A percentile compares a stretch with the other conserved stretches of the same genome.
Conservation (phyloP, 2,888 invertebrate genomes). For the Pomacea canaliculata region DNA sequence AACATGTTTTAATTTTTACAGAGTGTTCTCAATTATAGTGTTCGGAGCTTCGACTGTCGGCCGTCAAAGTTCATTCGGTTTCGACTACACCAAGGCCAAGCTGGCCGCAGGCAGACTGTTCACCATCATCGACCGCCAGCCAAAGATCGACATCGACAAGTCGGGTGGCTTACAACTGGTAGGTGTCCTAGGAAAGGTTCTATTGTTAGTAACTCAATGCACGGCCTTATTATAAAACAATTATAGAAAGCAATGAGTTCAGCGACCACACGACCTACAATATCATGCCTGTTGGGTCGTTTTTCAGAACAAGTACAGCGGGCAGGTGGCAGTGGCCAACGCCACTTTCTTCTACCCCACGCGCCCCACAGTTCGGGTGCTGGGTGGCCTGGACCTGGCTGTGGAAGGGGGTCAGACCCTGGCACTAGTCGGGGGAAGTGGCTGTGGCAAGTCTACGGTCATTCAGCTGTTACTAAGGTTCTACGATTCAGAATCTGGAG, state of each 20-base stretch:
- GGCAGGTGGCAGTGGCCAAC: not conserved
- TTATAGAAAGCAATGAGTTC: not conserved
- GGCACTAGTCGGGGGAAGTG: conserved; percentile 67
- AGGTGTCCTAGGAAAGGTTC: conserved; percentile 6
- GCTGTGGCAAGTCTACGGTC: conserved; percentile 68
- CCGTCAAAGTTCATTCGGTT: conserved; percentile 42
- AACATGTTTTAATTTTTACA: conserved; percentile 26
- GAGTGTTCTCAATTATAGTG: conserved; percentile 55
- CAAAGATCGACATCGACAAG: conserved; percentile 49
- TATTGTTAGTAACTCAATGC: not conserved
- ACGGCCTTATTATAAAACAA: too few relatives aligned
- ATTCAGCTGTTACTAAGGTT: conserved; percentile 67
- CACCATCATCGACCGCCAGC: conserved; percentile 50
- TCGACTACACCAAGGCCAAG: conserved; percentile 60
- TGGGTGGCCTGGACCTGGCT: conserved; percentile 64
- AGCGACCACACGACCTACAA: not conserved
- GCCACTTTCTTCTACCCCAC: conserved; percentile 43
- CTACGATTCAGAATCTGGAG: conserved; percentile 56
- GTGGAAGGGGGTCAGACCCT: conserved; percentile 68
- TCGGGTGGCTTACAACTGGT: conserved; percentile 43
- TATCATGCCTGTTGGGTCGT: too few relatives aligned
- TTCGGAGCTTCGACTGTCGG: conserved; percentile 59
- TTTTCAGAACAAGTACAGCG: not conserved
- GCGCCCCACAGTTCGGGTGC: conserved; percentile 59
- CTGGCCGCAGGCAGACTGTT: conserved; percentile 54